Conservation (phyloP, 2,888 invertebrate species). For the Cataglyphis livida region DNA sequence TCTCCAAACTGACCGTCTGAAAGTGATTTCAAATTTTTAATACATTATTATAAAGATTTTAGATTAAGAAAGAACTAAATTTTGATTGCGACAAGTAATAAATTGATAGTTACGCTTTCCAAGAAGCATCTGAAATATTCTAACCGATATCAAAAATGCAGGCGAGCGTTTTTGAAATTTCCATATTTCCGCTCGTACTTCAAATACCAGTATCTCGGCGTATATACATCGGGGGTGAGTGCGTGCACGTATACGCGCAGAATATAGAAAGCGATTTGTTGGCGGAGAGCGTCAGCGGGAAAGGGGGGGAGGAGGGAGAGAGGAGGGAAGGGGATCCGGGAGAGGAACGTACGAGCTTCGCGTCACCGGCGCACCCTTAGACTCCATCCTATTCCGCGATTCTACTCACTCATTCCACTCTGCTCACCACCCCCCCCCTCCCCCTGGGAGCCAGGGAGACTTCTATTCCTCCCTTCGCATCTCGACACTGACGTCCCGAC, state of each 20-base stretch:
- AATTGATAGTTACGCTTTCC: constrained; percentile 45
- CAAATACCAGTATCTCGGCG: constrained; percentile 51
- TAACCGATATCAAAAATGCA: constrained; percentile 51
- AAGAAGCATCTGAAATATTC: constrained; percentile 40
- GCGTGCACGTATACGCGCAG: constrained; percentile 60
- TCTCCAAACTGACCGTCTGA: neutral
- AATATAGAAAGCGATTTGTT: constrained; percentile 67
- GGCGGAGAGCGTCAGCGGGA: constrained; percentile 36
- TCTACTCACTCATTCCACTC: constrained; percentile 81
- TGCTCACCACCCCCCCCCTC: constrained; percentile 70
- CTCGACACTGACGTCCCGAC: constrained; percentile 82
- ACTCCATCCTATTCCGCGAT: constrained; percentile 81
- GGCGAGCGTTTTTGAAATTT: constrained; percentile 54
- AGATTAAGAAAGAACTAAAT: neutral
- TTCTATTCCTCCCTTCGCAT: constrained; percentile 81
- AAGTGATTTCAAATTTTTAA: constrained; percentile 6
- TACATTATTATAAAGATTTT: neutral
- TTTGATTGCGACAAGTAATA: constrained; percentile 34
- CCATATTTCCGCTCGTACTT: constrained; percentile 56
- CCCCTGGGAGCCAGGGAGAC: constrained; percentile 78
- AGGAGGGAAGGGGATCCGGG: constrained; percentile 51
- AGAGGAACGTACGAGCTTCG: constrained; percentile 74
- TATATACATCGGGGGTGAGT: constrained; percentile 44
- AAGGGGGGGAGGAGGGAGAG: constrained; percentile 33
- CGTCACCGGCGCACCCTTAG: constrained; percentile 79